phyloP scores from a whole-genome alignment of 1,140 invertebrate genomes.

The Saxidomus purpurata region DNA sequence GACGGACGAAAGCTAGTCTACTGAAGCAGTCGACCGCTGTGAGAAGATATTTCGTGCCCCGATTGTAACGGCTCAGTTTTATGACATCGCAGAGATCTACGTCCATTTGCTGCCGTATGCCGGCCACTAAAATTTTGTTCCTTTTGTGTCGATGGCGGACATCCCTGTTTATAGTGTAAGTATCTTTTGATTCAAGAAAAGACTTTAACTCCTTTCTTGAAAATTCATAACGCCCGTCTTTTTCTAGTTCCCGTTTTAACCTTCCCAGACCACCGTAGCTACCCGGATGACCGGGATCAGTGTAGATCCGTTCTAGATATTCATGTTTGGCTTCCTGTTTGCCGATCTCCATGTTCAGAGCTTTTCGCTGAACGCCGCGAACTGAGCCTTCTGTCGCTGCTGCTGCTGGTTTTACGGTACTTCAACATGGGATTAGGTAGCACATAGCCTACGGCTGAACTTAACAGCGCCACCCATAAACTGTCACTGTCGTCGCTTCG shows the following conservation, averaged over 20 bases:
- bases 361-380: neutral
- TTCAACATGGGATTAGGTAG: neutral
- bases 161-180: neutral
- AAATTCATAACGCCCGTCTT: neutral
- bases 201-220: neutral
- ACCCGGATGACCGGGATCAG: neutral
- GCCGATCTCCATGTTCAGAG: neutral
- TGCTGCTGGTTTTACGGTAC: neutral
- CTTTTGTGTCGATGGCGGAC: neutral
- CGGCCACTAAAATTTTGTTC: neutral
- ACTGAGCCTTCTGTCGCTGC: neutral
- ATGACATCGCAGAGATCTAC: neutral
- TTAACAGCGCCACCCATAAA: slow-evolving; percentile 16
- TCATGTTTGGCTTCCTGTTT: neutral
- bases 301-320: neutral
- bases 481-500: neutral
- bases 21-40: neutral
- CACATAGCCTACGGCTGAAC: neutral
- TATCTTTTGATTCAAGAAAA: slow-evolving; percentile 1
- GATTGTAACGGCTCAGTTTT: neutral
- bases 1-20: neutral
- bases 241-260: slow-evolving; percentile 1
- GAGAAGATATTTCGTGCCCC: slow-evolving; percentile 6
- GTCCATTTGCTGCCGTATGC: slow-evolving; percentile 4
- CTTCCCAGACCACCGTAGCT: neutral